phyloP scores from a whole-genome alignment of 2,113 vertebrate genomes.

The Cyanistes caeruleus region DNA sequence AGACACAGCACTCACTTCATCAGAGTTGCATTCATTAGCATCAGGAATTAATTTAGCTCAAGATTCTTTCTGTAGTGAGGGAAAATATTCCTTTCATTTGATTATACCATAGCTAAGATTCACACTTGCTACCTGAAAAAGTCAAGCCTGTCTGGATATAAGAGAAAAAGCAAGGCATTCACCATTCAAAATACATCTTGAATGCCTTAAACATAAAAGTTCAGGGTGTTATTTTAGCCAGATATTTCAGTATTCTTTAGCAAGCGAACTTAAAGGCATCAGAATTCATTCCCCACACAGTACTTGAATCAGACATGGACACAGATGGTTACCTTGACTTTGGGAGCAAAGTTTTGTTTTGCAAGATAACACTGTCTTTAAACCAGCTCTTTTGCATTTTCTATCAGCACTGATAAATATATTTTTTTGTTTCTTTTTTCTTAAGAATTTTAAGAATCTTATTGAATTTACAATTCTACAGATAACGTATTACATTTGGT shows the following conservation, averaged over 20 bases:
- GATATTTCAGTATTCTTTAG: background rate
- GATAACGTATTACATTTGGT: background rate
- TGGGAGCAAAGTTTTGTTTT: constrained; percentile 30
- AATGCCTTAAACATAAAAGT: background rate
- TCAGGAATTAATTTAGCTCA: background rate
- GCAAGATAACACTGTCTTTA: constrained; percentile 46
- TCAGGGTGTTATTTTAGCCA: background rate
- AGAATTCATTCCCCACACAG: constrained; percentile 24
- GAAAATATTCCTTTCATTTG: background rate
- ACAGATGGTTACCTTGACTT: constrained; percentile 60
- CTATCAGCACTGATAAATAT: background rate
- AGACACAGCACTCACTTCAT: background rate
- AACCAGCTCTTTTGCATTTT: constrained; percentile 23
- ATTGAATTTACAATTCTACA: background rate
- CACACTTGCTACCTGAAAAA: background rate
- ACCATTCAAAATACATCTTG: background rate
- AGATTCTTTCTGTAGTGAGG: background rate
- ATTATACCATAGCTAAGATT: background rate
- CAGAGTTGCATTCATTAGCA: background rate
- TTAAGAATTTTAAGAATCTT: background rate
- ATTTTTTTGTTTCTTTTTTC: background rate
- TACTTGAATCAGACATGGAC: constrained; percentile 26
- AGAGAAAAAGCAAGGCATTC: background rate
- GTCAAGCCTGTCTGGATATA: background rate
- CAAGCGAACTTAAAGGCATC: background rate